Evolutionary conservation across 2,113 vertebrate species (phyloP).

Genomic region (Clarias macrocephalus): DNA sequence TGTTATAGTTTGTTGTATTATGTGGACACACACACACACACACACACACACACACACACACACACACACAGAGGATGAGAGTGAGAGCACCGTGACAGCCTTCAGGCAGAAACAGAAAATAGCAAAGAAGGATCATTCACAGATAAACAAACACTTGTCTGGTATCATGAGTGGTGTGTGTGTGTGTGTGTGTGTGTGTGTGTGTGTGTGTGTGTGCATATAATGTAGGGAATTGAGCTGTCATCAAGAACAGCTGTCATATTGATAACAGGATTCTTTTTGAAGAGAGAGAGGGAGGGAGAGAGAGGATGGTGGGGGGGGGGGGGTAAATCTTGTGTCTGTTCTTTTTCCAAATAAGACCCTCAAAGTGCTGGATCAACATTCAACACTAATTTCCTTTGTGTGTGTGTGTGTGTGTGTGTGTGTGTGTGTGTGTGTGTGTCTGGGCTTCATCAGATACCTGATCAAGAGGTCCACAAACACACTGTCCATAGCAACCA

Average conservation of each 20-base stretch:
- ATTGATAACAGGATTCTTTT: conserved; percentile 35
- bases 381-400: background rate
- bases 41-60: background rate
- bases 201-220: conserved; percentile 9
- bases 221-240: background rate
- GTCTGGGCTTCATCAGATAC: conserved; percentile 32
- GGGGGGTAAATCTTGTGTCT: background rate
- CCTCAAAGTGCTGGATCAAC: background rate
- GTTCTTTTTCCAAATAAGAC: background rate
- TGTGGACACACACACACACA: background rate
- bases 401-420: conserved; percentile 27
- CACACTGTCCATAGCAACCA: background rate
- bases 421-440: conserved; percentile 7
- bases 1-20: too few relatives aligned
- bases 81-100: background rate
- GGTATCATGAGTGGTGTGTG: background rate
- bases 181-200: conserved; percentile 10
- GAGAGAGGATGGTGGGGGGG: background rate
- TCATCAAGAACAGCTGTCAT: conserved; percentile 34
- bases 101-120: background rate
- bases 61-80: background rate
- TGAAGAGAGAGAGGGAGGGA: background rate
- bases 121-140: background rate
- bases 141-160: conserved; percentile 5
- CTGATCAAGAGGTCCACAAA: conserved; percentile 10